Evolutionary conservation across 2,113 vertebrate genomes (phyloP).

Genomic region (Elgaria multicarinata): DNA sequence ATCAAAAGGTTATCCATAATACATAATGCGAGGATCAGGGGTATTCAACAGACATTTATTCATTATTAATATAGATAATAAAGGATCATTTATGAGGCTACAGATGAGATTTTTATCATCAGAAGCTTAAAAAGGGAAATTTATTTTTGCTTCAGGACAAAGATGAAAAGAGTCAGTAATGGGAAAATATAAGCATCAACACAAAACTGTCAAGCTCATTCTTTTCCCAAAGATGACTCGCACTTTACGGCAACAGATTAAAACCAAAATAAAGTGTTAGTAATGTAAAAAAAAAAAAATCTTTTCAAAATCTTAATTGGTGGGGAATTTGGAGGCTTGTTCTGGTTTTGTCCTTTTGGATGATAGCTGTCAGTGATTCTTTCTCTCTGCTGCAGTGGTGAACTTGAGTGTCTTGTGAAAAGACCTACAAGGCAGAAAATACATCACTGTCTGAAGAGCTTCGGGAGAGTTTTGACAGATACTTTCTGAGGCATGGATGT

Average conservation of each 20-base stretch:
- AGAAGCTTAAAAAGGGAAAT: slow-evolving; percentile 85
- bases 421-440: background rate
- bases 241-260: slow-evolving; percentile 71
- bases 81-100: slow-evolving; percentile 86
- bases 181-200: slow-evolving; percentile 73
- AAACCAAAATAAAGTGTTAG: slow-evolving; percentile 74
- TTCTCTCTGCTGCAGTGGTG: slow-evolving; percentile 10
- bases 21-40: slow-evolving; percentile 81
- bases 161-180: slow-evolving; percentile 73
- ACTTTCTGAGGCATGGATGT: slow-evolving; percentile 3
- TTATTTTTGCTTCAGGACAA: slow-evolving; percentile 83
- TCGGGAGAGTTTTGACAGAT: slow-evolving; percentile 9
- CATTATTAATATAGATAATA: slow-evolving; percentile 90
- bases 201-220: slow-evolving; percentile 72
- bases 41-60: slow-evolving; percentile 87
- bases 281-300: slow-evolving; percentile 63
- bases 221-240: slow-evolving; percentile 63
- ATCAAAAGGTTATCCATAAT: slow-evolving; percentile 88
- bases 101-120: slow-evolving; percentile 88
- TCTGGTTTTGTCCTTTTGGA: slow-evolving; percentile 56
- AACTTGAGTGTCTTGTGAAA: slow-evolving; percentile 32
- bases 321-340: slow-evolving; percentile 42
- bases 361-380: background rate
- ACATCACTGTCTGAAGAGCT: background rate
- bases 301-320: slow-evolving; percentile 54